phyloP scores from a whole-genome alignment of 2,888 invertebrate genomes.

The Cantharis flavilabris region DNA sequence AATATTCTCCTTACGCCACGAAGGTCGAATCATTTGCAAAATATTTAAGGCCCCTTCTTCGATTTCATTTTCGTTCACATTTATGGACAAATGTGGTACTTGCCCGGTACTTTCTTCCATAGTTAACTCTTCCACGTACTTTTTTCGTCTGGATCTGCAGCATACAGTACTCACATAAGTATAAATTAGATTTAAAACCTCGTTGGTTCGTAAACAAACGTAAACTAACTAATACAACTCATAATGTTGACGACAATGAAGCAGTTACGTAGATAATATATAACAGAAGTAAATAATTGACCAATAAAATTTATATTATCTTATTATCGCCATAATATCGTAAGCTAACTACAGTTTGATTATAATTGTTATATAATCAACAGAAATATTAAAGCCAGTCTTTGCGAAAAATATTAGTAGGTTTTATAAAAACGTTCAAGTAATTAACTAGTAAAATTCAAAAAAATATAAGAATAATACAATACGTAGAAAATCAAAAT shows the following conservation, averaged over 20 bases:
- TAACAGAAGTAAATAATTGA: not conserved
- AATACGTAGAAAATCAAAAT: no score
- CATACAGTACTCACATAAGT: not conserved
- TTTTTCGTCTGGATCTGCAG: not conserved
- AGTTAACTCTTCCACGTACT: not conserved
- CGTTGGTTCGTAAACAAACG: not conserved
- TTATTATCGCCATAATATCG: not conserved
- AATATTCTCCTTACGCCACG: constrained; percentile 69
- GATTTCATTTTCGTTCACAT: constrained; percentile 66
- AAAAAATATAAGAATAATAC: no score
- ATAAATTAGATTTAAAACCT: not conserved
- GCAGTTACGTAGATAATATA: not conserved
- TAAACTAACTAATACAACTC: not conserved
- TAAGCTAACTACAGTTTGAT: not conserved
- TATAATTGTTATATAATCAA: not conserved
- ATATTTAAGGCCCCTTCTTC: constrained; percentile 70
- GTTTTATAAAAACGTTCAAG: not conserved
- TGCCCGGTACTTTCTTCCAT: not conserved
- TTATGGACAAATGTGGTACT: constrained; percentile 32
- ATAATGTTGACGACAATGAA: not conserved
- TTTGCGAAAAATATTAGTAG: not conserved
- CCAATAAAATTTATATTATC: not conserved
- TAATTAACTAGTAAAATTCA: no score
- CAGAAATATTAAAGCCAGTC: not conserved
- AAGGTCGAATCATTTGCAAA: constrained; percentile 69